Base-by-base conservation (phyloP, 2,888 invertebrate genomes). In the Rhogogaster chlorosoma region DNA sequence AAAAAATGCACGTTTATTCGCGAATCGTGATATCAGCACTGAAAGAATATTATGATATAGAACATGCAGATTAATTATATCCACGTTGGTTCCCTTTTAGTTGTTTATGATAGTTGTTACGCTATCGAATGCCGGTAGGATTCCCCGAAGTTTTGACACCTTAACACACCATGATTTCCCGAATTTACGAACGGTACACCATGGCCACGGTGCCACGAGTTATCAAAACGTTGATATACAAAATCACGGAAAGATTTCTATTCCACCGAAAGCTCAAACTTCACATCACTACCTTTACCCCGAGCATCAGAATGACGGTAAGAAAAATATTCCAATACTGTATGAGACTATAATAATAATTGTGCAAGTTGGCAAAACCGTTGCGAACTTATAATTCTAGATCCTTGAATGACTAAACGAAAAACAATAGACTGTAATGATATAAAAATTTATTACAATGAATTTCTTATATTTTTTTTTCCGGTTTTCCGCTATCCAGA, bases 141-240 rank as follows among this genome's bases (percentile, higher is more conserved):
- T 91, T 88, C 85, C 91, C 3, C 88, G 89, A 42, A 87, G 86
- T 64, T 67, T 87, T 5, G 86, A 86, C 18, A 61, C n/a, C n/a
- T 32, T 67, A 7, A 70, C 83, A 18, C 83, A 88, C 18, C 67
- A 78, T 10, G 85, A 90, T 84, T 90, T 91, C 84, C 91, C 92
- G 12, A 87, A 91, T 87, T 90, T 90, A 26, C 90, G 88, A 36
- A 86, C 90, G 3, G 87, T 91, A 36, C 88, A 92, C 87, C 92
- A 92, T 61, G 91, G 92, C 0, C 88, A 92, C 70, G 92, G 91
- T 53, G 93, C 92, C 3, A 92, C 91, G 29, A 92, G 93, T 85
- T 93, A 92, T 88, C 92, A 92, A 84, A 91, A 92, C 57, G 90
- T 92, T 22, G 88, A 91, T 10, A 86, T 91, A 15, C 86, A 92